These are phyloP conservation scores for Nomada fucata DNA, from an alignment of 2,888 invertebrate genomes.

Conservation along the genomic window DNA sequence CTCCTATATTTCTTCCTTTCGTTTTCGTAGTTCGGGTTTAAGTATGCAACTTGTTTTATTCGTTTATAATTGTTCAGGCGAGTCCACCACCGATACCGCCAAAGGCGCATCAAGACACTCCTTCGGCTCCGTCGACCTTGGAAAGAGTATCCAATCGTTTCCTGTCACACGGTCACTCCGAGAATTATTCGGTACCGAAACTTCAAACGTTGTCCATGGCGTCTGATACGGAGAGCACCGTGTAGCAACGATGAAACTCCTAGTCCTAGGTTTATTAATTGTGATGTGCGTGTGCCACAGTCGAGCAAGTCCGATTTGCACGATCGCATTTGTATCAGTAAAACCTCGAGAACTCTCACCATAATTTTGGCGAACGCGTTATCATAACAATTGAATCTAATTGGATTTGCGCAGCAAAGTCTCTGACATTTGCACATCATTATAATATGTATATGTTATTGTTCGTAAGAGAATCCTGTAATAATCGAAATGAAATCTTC, in stretches of 20 bases:
- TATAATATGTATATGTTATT: slow-evolving; percentile 31
- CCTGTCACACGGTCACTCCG: slow-evolving; percentile 75
- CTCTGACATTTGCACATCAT: slow-evolving; percentile 57
- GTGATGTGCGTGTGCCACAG: slow-evolving; percentile 67
- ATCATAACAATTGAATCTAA: slow-evolving; percentile 13
- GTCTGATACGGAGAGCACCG: slow-evolving; percentile 81
- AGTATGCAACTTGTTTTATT: not conserved
- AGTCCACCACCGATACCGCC: slow-evolving; percentile 83
- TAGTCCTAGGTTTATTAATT: slow-evolving; percentile 76
- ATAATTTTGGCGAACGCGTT: slow-evolving; percentile 1
- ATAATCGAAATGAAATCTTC: slow-evolving; percentile 66
- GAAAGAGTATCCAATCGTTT: slow-evolving; percentile 78
- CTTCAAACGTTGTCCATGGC: slow-evolving; percentile 82
- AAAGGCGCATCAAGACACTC: slow-evolving; percentile 81
- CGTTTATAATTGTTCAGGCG: slow-evolving; percentile 67
- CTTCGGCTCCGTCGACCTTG: slow-evolving; percentile 82
- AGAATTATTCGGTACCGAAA: slow-evolving; percentile 84
- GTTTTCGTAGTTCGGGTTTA: not conserved
- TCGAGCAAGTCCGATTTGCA: slow-evolving; percentile 38
- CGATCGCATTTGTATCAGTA: slow-evolving; percentile 3
- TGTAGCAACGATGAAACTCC: slow-evolving; percentile 78
- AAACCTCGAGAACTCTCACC: not conserved
- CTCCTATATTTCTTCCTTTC: too few relatives aligned
- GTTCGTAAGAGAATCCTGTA: slow-evolving; percentile 62
- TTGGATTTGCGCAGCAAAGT: slow-evolving; percentile 31